Conservation (phyloP, 2,888 invertebrate genomes). For the Dichetophora obliterata region DNA sequence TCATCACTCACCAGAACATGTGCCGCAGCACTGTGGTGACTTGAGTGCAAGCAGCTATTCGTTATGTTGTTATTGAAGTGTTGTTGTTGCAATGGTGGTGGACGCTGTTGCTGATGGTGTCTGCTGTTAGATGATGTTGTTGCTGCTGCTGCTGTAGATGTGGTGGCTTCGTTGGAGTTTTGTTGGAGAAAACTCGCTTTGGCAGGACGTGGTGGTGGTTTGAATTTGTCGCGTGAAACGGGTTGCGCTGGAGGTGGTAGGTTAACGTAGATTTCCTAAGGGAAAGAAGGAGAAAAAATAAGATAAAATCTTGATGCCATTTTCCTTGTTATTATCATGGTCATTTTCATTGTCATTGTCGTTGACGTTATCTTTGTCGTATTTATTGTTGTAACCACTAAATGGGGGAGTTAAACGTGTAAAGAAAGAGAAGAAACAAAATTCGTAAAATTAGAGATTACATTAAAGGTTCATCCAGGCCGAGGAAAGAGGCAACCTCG, state of each 20-base stretch:
- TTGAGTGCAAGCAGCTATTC: background rate
- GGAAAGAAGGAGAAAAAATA: background rate
- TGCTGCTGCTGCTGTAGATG: conserved; percentile 48
- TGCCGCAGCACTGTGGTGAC: conserved; percentile 16
- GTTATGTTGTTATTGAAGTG: conserved; percentile 42
- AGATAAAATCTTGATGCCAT: background rate
- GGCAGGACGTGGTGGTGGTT: conserved; percentile 61
- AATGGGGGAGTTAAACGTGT: too few relatives aligned
- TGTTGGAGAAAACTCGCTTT: conserved; percentile 63
- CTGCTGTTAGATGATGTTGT: background rate
- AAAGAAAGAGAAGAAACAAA: too few relatives aligned
- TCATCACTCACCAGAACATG: conserved; percentile 62
- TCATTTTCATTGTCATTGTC: too few relatives aligned
- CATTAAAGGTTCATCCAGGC: too few relatives aligned
- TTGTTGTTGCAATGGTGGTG: conserved; percentile 50
- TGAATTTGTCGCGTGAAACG: conserved; percentile 55
- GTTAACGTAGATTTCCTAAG: conserved; percentile 66
- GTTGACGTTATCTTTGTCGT: too few relatives aligned
- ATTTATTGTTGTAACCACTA: too few relatives aligned
- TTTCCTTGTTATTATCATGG: too few relatives aligned
- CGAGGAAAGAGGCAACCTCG: too few relatives aligned
- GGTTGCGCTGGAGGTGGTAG: conserved; percentile 62
- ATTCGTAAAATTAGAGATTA: too few relatives aligned
- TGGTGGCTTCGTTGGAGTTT: conserved; percentile 44
- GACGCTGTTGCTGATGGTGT: conserved; percentile 14